These are phyloP conservation scores for Sebastes fasciatus DNA, from an alignment of 2,113 vertebrate genomes.

Conservation along the genomic window DNA sequence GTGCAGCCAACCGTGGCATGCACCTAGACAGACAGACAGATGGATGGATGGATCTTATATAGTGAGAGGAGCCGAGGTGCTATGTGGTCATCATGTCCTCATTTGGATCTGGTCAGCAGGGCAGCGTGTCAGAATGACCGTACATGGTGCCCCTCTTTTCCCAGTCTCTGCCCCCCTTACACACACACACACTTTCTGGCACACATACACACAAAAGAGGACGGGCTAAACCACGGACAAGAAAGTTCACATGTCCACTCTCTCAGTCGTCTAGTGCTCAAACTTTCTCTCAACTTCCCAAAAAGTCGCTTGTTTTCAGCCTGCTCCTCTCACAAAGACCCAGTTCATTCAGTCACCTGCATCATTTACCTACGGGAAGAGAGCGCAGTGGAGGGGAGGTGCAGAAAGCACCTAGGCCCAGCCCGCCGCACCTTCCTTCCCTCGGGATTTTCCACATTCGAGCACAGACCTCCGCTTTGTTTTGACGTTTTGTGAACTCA, in stretches of 20 bases:
- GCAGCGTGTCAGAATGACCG: constrained; percentile 69
- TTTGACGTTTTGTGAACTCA: constrained; percentile 47
- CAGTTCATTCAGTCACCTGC: constrained; percentile 35
- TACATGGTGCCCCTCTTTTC: constrained; percentile 67
- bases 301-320: constrained; percentile 11
- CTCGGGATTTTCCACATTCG: constrained; percentile 57
- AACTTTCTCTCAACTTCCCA: constrained; percentile 29
- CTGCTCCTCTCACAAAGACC: constrained; percentile 35
- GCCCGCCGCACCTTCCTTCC: constrained; percentile 53
- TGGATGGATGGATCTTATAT: constrained; percentile 1
- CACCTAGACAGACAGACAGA: not conserved
- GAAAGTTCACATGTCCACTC: constrained; percentile 51
- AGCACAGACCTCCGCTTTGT: constrained; percentile 61
- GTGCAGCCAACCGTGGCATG: constrained; percentile 15
- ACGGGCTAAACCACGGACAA: constrained; percentile 52
- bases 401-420: constrained; percentile 53
- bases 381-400: constrained; percentile 49
- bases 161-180: constrained; percentile 16
- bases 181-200: constrained; percentile 26
- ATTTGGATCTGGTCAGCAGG: constrained; percentile 62
- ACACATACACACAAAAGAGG: constrained; percentile 59
- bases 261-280: constrained; percentile 12
- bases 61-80: constrained; percentile 1
- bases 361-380: constrained; percentile 46
- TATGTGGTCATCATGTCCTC: constrained; percentile 57